phyloP scores from a whole-genome alignment of 2,797 vertebrate species.

The Limnodromus scolopaceus region DNA sequence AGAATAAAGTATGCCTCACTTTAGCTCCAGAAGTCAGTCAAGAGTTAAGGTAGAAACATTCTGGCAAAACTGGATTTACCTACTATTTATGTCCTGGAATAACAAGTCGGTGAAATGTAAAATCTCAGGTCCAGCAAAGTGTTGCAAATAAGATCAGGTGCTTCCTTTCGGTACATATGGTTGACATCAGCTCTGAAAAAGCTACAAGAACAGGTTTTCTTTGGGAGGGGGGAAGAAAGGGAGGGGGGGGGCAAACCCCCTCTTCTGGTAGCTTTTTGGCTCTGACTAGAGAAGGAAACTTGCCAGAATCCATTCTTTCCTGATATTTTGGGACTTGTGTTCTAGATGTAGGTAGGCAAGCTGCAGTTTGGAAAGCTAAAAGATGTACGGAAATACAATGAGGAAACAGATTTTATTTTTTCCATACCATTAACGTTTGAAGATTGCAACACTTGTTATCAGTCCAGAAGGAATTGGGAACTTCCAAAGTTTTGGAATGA shows the following conservation, averaged over 20 bases:
- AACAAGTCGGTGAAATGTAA: constrained; percentile 7
- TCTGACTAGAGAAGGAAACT: background rate
- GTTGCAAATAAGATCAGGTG: background rate
- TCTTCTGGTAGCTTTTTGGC: background rate
- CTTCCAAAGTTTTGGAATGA: background rate
- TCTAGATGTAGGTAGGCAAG: background rate
- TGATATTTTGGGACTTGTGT: background rate
- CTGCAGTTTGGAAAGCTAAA: background rate
- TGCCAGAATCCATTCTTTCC: background rate
- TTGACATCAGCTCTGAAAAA: background rate
- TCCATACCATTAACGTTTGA: background rate
- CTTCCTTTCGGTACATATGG: background rate
- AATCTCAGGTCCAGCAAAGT: background rate
- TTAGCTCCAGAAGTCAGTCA: background rate
- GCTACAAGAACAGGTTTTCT: background rate
- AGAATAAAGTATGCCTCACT: constrained; percentile 35
- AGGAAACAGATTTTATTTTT: background rate
- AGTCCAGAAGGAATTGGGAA: background rate
- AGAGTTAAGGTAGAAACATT: constrained; percentile 19
- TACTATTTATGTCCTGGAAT: background rate
- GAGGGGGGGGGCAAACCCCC: accelerated
- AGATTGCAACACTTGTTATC: background rate
- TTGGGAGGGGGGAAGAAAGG: accelerated
- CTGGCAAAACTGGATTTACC: constrained; percentile 3
- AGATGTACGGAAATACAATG: background rate